Percentiles rank a stretch among this genome's conserved stretches.
Conservation (phyloP, 2,888 invertebrate species). For the Drosophila heteroneura region DNA sequence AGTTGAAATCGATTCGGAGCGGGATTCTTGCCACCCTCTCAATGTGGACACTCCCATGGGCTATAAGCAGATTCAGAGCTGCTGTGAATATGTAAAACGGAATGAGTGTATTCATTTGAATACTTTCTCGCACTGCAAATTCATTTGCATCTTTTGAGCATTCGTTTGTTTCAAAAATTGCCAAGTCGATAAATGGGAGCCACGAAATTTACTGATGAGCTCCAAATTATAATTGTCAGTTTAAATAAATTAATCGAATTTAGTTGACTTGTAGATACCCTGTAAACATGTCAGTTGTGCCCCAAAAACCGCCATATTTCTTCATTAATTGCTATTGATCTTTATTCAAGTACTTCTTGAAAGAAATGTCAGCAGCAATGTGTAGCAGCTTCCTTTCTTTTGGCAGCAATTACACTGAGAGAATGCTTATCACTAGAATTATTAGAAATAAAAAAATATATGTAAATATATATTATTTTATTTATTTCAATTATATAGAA, state of each 20-base stretch:
- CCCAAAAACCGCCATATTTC: fast-evolving
- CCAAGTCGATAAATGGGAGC: not conserved
- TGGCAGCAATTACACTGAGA: too few species aligned
- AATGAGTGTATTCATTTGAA: not conserved
- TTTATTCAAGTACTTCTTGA: too few species aligned
- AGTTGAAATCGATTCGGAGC: not conserved
- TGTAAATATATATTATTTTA: not conserved
- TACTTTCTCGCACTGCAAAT: not conserved
- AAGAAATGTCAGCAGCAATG: too few species aligned
- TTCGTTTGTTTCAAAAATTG: not conserved
- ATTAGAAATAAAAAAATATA: too few species aligned
- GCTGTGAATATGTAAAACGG: constrained; percentile 6
- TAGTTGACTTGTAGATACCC: not conserved
- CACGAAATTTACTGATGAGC: not conserved
- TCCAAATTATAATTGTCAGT: not conserved
- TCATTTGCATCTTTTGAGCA: not conserved
- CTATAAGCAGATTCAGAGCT: constrained; percentile 7
- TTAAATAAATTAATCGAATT: not conserved
- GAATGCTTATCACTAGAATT: not conserved
- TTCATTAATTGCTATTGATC: not conserved
- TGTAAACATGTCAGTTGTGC: not conserved
- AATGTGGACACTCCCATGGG: not conserved
- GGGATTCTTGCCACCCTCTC: not conserved
- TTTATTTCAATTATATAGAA: not conserved
- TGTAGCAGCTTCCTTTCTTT: too few species aligned